Conservation (phyloP, 2,888 invertebrate genomes). For the Brachypalpus laphriformis region DNA sequence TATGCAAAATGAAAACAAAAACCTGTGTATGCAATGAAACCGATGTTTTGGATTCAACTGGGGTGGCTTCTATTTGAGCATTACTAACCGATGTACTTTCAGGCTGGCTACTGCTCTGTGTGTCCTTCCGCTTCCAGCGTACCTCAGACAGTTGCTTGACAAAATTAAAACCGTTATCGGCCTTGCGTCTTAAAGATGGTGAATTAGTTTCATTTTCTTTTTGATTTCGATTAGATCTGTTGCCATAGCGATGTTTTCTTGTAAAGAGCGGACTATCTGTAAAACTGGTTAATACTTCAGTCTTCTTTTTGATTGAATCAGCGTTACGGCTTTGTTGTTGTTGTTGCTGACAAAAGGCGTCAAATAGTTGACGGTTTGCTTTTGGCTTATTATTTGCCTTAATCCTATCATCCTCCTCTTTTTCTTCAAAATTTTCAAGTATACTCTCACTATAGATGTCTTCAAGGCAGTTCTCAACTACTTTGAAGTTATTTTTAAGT, state of each 20-base stretch:
- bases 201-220: conserved; percentile 80
- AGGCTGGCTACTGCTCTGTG: conserved; percentile 68
- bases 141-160: conserved; percentile 82
- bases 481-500: conserved; percentile 41
- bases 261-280: conserved; percentile 83
- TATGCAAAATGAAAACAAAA: conserved; percentile 19
- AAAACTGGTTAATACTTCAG: conserved; percentile 83
- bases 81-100: conserved; percentile 48
- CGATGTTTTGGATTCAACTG: conserved; percentile 82
- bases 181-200: conserved; percentile 80
- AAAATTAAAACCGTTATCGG: conserved; percentile 81
- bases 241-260: conserved; percentile 82
- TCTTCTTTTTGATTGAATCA: conserved; percentile 77
- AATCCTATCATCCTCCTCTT: conserved; percentile 55
- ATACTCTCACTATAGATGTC: conserved; percentile 65
- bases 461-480: conserved; percentile 53
- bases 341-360: conserved; percentile 66
- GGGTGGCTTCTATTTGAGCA: conserved; percentile 80
- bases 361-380: conserved; percentile 65
- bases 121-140: conserved; percentile 81
- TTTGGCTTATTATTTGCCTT: conserved; percentile 50
- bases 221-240: conserved; percentile 76
- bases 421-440: conserved; percentile 47
- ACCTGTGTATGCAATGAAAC: conserved; percentile 83
- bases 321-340: conserved; percentile 59